A percentile compares a stretch with the other conserved stretches of the same genome.
These are phyloP conservation scores for Luperina testacea DNA, from an alignment of 2,888 invertebrate genomes.

Conservation along the genomic window DNA sequence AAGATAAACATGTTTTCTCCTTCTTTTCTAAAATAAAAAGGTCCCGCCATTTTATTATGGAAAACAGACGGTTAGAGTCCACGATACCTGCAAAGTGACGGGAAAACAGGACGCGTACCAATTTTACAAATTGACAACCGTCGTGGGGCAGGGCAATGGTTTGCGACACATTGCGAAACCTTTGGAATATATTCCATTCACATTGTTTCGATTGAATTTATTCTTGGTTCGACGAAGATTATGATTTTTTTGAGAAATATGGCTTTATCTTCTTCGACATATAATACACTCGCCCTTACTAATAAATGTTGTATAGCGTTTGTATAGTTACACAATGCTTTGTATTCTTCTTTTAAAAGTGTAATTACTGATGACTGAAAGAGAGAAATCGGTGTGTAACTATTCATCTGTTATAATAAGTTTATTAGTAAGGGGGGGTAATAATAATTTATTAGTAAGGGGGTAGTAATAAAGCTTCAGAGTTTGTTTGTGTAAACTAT, in stretches of 20 bases:
- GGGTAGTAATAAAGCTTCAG: no score
- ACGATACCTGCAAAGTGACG: slow-evolving; percentile 34
- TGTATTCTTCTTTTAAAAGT: no score
- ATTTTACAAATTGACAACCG: slow-evolving; percentile 61
- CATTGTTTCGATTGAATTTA: slow-evolving; percentile 13
- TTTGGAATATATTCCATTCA: slow-evolving; percentile 20
- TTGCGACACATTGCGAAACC: slow-evolving; percentile 31
- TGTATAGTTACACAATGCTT: no score
- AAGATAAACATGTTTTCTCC: background rate
- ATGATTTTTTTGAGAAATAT: background rate
- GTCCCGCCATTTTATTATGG: background rate
- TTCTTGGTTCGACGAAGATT: slow-evolving; percentile 1
- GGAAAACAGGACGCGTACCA: slow-evolving; percentile 42
- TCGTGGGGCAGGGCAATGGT: slow-evolving; percentile 23
- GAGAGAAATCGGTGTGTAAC: no score
- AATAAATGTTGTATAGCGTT: no score
- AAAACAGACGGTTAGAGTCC: slow-evolving; percentile 16
- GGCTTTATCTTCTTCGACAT: background rate
- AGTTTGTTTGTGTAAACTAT: no score
- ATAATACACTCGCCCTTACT: no score
- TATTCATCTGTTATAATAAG: no score
- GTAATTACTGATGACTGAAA: no score
- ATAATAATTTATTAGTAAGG: no score
- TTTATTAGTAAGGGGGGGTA: no score
- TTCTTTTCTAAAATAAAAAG: slow-evolving; percentile 16